These are phyloP conservation scores for Leptothorax acervorum DNA, from an alignment of 2,888 invertebrate species.

Conservation along the genomic window DNA sequence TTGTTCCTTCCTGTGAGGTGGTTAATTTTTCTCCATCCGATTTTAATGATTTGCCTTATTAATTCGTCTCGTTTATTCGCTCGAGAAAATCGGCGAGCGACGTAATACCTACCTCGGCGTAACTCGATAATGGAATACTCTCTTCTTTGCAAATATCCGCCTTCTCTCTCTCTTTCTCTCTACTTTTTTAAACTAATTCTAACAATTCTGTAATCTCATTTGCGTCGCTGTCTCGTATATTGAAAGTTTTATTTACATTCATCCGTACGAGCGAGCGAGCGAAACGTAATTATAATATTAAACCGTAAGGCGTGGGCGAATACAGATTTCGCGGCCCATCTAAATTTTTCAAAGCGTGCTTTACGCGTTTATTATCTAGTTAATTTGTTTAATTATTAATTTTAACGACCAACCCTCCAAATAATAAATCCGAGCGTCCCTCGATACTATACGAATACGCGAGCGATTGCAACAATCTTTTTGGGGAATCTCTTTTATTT, in stretches of 20 bases:
- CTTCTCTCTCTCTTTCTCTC: neutral
- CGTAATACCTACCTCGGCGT: conserved; percentile 3
- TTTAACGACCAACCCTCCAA: neutral
- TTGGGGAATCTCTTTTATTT: neutral
- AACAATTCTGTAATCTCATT: conserved; percentile 34
- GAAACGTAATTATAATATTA: conserved; percentile 46
- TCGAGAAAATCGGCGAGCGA: conserved; percentile 15
- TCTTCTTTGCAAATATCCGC: conserved; percentile 27
- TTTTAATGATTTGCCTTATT: conserved; percentile 46
- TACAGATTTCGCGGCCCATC: conserved; percentile 10
- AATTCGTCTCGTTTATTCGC: conserved; percentile 34
- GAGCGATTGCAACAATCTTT: neutral
- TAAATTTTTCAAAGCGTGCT: conserved; percentile 36
- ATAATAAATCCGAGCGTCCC: conserved; percentile 16
- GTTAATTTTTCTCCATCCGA: conserved; percentile 37
- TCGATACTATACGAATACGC: neutral
- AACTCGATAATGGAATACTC: conserved; percentile 17
- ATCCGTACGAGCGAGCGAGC: conserved; percentile 19
- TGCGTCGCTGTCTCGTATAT: conserved; percentile 38
- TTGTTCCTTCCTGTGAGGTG: neutral
- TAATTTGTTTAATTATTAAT: neutral
- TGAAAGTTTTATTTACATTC: conserved; percentile 43
- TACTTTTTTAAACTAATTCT: conserved; percentile 16
- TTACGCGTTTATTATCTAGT: conserved; percentile 10
- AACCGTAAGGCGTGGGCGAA: conserved; percentile 1